A percentile compares a stretch with the other conserved stretches of the same genome.
Evolutionary conservation across 2,888 invertebrate genomes (phyloP).

Genomic region (Eilema depressum): DNA sequence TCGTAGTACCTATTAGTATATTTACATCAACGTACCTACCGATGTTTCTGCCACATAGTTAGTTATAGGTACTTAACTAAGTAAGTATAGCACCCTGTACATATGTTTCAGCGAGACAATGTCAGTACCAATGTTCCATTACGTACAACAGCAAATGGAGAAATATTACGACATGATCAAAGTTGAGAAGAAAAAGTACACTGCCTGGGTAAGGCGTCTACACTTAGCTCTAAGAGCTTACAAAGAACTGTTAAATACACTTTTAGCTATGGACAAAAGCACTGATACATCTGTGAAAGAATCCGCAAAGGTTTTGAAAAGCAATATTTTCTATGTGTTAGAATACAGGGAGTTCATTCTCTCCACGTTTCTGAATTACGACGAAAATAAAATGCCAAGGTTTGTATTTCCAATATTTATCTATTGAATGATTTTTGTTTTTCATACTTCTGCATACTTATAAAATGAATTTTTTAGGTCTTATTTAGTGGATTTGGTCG

Average conservation of each 20-base stretch:
- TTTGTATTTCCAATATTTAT: conserved; percentile 69
- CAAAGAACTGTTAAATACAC: conserved; percentile 94
- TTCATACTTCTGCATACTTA: background rate
- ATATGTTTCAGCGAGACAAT: conserved; percentile 93
- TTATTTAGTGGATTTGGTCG: conserved; percentile 95
- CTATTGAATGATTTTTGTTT: background rate
- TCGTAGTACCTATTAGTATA: too few relatives aligned
- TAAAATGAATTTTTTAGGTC: conserved; percentile 80
- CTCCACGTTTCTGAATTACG: conserved; percentile 92
- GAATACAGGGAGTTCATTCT: conserved; percentile 97
- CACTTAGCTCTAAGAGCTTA: conserved; percentile 94
- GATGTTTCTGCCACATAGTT: too few relatives aligned
- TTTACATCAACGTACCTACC: too few relatives aligned
- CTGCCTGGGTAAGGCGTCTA: conserved; percentile 93
- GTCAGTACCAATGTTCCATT: conserved; percentile 96
- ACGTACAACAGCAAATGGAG: conserved; percentile 97
- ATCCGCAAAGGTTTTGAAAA: conserved; percentile 94
- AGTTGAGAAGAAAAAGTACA: conserved; percentile 94
- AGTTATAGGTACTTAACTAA: too few relatives aligned
- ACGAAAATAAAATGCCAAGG: conserved; percentile 95
- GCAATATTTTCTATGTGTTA: conserved; percentile 96
- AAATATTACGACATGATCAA: conserved; percentile 93
- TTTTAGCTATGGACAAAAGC: conserved; percentile 93
- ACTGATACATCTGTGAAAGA: conserved; percentile 90
- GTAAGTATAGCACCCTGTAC: background rate